phyloP scores from a whole-genome alignment of 2,113 vertebrate genomes.

The Castor canadensis region DNA sequence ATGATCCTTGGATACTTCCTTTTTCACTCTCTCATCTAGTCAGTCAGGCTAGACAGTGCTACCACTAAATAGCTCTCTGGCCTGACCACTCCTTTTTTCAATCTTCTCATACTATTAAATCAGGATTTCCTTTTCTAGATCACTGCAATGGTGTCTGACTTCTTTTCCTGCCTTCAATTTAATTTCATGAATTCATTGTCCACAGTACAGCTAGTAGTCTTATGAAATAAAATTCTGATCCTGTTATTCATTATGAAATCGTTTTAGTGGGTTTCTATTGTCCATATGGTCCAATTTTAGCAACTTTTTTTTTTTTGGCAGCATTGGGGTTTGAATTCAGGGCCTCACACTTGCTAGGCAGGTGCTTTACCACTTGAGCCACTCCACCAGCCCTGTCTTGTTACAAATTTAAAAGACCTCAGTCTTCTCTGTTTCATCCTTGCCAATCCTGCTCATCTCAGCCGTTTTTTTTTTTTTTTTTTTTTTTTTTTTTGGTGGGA shows the following conservation, averaged over 20 bases:
- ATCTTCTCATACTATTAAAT: not conserved
- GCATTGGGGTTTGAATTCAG: not conserved
- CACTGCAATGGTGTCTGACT: not conserved
- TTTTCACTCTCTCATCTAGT: not conserved
- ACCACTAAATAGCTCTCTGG: not conserved
- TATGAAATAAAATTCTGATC: not conserved
- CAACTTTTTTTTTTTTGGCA: too few species aligned
- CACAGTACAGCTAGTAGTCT: not conserved
- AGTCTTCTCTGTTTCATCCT: not conserved
- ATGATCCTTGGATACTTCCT: not conserved
- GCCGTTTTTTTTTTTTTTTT: too few species aligned
- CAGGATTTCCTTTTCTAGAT: not conserved
- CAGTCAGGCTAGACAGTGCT: not conserved
- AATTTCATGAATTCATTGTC: not conserved
- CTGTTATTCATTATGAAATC: not conserved
- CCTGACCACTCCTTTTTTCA: not conserved
- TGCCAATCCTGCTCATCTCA: too few species aligned
- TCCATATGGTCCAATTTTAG: not conserved
- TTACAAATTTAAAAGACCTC: not conserved
- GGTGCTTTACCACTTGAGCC: too few species aligned
- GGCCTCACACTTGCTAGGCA: too few species aligned
- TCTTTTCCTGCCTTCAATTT: not conserved
- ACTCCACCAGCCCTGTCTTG: too few species aligned
- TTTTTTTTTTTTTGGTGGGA: too few species aligned
- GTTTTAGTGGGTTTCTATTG: not conserved